Conservation (phyloP, 1,140 invertebrate genomes). For the Mya arenaria region DNA sequence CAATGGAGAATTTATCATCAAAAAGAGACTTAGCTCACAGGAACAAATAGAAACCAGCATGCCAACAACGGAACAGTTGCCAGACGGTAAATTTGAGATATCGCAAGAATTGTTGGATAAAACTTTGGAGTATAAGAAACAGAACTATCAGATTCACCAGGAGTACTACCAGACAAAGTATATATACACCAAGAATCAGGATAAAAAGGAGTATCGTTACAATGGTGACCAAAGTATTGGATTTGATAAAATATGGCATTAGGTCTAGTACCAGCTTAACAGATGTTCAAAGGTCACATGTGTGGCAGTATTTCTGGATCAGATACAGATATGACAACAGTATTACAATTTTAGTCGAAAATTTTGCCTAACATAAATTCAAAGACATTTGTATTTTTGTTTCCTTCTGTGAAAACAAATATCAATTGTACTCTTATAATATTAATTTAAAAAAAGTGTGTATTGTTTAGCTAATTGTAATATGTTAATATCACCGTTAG, state of each 20-base stretch:
- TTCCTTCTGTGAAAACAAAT: too few relatives aligned
- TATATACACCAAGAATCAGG: slow-evolving; percentile 69
- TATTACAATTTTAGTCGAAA: too few relatives aligned
- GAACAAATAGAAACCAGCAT: slow-evolving; percentile 82
- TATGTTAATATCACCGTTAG: too few relatives aligned
- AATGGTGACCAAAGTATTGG: slow-evolving; percentile 47
- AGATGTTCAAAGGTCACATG: not conserved
- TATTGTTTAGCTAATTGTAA: too few relatives aligned
- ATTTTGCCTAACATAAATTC: too few relatives aligned
- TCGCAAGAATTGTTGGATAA: slow-evolving; percentile 86
- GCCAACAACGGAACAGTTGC: slow-evolving; percentile 61
- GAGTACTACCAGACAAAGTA: slow-evolving; percentile 71
- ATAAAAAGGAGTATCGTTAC: slow-evolving; percentile 70
- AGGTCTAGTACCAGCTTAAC: not conserved
- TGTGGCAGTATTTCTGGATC: not conserved
- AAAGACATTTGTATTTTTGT: too few relatives aligned
- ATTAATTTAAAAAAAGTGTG: too few relatives aligned
- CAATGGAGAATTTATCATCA: slow-evolving; percentile 89
- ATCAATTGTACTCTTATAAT: too few relatives aligned
- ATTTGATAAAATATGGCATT: slow-evolving; percentile 50
- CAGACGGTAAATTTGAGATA: slow-evolving; percentile 83
- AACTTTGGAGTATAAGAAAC: slow-evolving; percentile 87
- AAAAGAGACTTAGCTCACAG: slow-evolving; percentile 44
- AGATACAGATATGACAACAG: too few relatives aligned
- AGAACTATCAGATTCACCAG: slow-evolving; percentile 50